Evolutionary conservation across 2,888 invertebrate genomes (phyloP).

Genomic region (Rutpela maculata): DNA sequence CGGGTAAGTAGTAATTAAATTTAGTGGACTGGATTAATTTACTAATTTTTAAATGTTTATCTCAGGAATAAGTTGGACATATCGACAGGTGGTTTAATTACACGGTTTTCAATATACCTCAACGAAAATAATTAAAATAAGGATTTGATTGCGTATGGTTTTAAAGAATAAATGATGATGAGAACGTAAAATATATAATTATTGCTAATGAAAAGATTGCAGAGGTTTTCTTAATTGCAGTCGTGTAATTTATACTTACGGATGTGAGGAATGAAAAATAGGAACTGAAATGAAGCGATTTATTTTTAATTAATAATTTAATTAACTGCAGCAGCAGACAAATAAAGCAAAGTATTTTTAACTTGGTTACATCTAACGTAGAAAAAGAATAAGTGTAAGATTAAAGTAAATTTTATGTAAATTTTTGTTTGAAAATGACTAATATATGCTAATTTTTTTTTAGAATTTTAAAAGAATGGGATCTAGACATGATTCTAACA

Average conservation of each 20-base stretch:
- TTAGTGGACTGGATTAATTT: constrained; percentile 9
- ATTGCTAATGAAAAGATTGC: constrained; percentile 6
- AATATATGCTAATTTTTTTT: too few species aligned
- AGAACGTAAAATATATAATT: constrained; percentile 9
- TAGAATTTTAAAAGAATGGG: too few species aligned
- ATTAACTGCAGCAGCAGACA: not conserved
- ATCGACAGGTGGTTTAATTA: constrained; percentile 25
- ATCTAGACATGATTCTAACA: too few species aligned
- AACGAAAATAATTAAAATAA: not conserved
- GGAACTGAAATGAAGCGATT: not conserved
- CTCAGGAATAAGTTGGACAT: not conserved
- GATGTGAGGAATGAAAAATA: not conserved
- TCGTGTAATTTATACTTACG: not conserved
- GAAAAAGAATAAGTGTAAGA: not conserved
- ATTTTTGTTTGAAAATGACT: too few species aligned
- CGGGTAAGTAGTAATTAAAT: constrained; percentile 5
- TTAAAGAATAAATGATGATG: constrained; percentile 10
- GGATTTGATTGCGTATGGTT: not conserved
- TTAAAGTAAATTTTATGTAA: not conserved
- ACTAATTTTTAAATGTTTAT: not conserved
- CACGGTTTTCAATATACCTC: not conserved
- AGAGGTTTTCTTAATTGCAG: not conserved
- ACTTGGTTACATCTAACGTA: not conserved
- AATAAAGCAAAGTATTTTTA: not conserved
- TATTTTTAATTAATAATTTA: constrained; percentile 7